Percentiles rank a stretch among this genome's conserved stretches.
phyloP scores from a whole-genome alignment of 2,888 invertebrate genomes.

The Drosophila macrothrix region DNA sequence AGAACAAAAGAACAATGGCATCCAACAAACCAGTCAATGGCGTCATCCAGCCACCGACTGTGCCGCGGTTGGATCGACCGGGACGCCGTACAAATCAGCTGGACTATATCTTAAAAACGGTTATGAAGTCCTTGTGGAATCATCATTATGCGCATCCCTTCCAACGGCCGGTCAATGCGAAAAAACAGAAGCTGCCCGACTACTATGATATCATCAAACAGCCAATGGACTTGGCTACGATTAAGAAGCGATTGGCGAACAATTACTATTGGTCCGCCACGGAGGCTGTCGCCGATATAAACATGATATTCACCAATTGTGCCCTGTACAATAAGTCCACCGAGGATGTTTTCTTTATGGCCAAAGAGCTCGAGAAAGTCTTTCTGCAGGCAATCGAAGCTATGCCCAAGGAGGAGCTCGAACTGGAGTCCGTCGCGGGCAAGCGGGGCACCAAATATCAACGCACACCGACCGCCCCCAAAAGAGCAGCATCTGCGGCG shows the following conservation, averaged over 20 bases:
- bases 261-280: conserved; percentile 97
- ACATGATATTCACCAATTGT: conserved; percentile 99
- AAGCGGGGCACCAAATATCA: conserved; percentile 87
- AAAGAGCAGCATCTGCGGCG: conserved; percentile 68
- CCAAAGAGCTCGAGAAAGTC: conserved; percentile 96
- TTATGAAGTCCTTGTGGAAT: conserved; percentile 98
- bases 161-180: conserved; percentile 98
- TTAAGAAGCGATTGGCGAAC: conserved; percentile 97
- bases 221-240: conserved; percentile 99
- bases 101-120: conserved; percentile 96
- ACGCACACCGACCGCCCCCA: conserved; percentile 80
- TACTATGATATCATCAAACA: conserved; percentile 98
- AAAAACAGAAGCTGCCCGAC: conserved; percentile 97
- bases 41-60: conserved; percentile 93
- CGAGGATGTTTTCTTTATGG: conserved; percentile 99
- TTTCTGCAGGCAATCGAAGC: conserved; percentile 95
- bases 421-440: conserved; percentile 90
- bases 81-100: conserved; percentile 97
- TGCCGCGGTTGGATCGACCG: conserved; percentile 93
- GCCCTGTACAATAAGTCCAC: conserved; percentile 99
- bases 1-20: conserved; percentile 56
- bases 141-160: conserved; percentile 99
- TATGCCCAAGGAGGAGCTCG: conserved; percentile 98
- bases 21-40: conserved; percentile 91
- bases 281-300: conserved; percentile 98